Evolutionary conservation across 2,888 invertebrate genomes (phyloP).

Genomic region (Calephelis perditalis): DNA sequence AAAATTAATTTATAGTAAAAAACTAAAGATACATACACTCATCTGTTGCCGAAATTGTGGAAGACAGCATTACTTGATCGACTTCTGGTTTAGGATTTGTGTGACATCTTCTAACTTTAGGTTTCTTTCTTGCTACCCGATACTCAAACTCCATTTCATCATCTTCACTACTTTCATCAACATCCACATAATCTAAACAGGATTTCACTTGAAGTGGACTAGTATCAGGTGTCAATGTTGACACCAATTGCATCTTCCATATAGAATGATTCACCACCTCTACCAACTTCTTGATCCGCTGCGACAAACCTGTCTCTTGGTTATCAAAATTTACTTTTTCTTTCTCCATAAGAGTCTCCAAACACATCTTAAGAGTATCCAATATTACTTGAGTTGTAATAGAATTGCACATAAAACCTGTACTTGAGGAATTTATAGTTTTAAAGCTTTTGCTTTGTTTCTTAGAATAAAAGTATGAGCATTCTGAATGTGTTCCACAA

Average conservation of each 20-base stretch:
- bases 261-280: conserved; percentile 81
- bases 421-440: conserved; percentile 43
- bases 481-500: conserved; percentile 67
- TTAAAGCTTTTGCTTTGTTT: conserved; percentile 49
- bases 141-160: conserved; percentile 57
- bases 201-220: conserved; percentile 60
- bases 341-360: conserved; percentile 54
- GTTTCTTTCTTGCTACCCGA: conserved; percentile 55
- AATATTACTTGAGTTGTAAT: conserved; percentile 78
- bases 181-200: conserved; percentile 67
- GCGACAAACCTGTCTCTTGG: conserved; percentile 40
- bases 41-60: conserved; percentile 55
- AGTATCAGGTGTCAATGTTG: conserved; percentile 69
- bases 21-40: conserved; percentile 43
- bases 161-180: conserved; percentile 67
- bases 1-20: no score
- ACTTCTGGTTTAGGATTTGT: conserved; percentile 56
- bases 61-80: conserved; percentile 57
- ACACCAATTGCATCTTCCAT: conserved; percentile 86
- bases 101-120: conserved; percentile 52
- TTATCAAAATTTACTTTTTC: conserved; percentile 49
- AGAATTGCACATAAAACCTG: conserved; percentile 79
- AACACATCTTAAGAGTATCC: conserved; percentile 73
- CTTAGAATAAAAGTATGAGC: conserved; percentile 70
- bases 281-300: conserved; percentile 52